phyloP scores from a whole-genome alignment of 2,797 vertebrate species.

The Xyrichtys novacula region DNA sequence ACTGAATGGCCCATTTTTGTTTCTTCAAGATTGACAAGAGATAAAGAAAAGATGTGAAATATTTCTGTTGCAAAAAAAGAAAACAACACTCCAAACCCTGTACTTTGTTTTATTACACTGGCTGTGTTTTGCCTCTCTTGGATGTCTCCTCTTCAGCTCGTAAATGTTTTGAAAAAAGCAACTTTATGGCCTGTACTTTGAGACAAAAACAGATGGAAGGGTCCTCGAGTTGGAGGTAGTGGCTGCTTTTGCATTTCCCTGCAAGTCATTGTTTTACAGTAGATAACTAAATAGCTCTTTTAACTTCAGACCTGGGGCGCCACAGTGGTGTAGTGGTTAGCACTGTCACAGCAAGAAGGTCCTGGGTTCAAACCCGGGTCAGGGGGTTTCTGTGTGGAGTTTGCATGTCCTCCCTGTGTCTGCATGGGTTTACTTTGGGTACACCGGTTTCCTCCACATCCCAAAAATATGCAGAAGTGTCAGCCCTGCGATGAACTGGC shows the following conservation, averaged over 20 bases:
- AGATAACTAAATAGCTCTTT: constrained; percentile 21
- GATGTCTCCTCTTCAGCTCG: constrained; percentile 27
- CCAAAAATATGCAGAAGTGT: too few species aligned
- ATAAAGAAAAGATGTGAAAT: neutral
- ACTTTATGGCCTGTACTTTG: constrained; percentile 32
- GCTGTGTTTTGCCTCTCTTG: constrained; percentile 35
- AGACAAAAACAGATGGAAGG: constrained; percentile 59
- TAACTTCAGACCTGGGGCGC: neutral
- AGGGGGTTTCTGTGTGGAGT: too few species aligned
- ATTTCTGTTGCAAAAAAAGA: constrained; percentile 8
- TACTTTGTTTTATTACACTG: constrained; percentile 6
- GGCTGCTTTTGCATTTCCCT: constrained; percentile 24
- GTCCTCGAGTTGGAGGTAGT: constrained; percentile 38
- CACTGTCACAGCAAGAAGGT: too few species aligned
- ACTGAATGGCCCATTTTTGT: constrained; percentile 23
- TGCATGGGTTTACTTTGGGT: too few species aligned
- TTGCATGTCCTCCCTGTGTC: too few species aligned
- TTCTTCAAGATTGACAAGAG: constrained; percentile 7
- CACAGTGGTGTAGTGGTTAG: too few species aligned
- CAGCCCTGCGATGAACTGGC: too few species aligned
- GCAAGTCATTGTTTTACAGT: constrained; percentile 38
- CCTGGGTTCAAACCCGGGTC: too few species aligned
- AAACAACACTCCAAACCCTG: constrained; percentile 22
- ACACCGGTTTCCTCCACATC: too few species aligned
- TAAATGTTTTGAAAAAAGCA: constrained; percentile 33